Base-by-base conservation (phyloP, 2,888 invertebrate species). In the Epistrophe grossulariae region DNA sequence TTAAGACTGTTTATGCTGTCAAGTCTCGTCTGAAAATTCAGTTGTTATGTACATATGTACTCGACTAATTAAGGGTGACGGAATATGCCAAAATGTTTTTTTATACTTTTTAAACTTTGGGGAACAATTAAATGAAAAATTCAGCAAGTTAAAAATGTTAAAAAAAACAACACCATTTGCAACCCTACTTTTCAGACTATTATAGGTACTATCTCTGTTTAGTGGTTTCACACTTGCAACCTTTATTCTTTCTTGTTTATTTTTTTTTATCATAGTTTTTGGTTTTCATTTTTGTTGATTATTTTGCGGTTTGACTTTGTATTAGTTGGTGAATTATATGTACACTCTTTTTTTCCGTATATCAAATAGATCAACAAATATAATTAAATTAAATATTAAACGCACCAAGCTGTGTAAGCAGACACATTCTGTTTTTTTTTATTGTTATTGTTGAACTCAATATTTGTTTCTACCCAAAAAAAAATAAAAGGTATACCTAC, bases 231-330 rank as follows among this genome's bases (percentile, higher is more conserved):
- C 45, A 77, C 45, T 77, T 68, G 45, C 19, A 38, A 52, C 15
- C 13, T 24, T 24, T 52, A 52, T 9, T 6, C 28, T 13, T 60
- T 15, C 35, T 9, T 45, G 10, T 38, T 19, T 50, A 8, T 38
- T 24, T 48, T 62, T 7, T 24, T 38, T 40, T 48, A 17, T 55
- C 55, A 31, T 40, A 45, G 3, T 40, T 38, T 73, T 74, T 74
- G 17, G 40, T 76, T 66, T 55, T 43, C 43, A 50, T 64, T 76
- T 76, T 17, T 66, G 35, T 68, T 66, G 57, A 77, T 77, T 77
- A 77, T 77, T 35, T 38, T 77, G 76, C 24, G 76, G 76, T 68
- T 77, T 68, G 66, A 13, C 40, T 74, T 74, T 64, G 74, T 28
- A 40, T 66, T 66, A 38, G 52, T 64, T 66, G n/a, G 45, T 31